Evolutionary conservation across 2,888 invertebrate genomes (phyloP).

Genomic region (Muschampia plurimacula): DNA sequence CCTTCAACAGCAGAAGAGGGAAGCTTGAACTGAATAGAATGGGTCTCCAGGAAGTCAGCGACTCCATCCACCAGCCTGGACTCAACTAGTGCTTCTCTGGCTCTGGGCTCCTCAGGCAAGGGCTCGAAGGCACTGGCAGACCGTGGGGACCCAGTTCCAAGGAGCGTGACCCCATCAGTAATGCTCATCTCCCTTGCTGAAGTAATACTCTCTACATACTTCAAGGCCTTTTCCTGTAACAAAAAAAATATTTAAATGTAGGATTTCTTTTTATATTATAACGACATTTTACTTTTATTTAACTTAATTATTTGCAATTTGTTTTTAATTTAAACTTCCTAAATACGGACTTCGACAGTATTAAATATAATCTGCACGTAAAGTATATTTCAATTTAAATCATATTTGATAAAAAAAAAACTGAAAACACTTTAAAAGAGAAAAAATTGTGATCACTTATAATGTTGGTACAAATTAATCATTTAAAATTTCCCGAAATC

Average conservation of each 20-base stretch:
- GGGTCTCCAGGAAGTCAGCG: conserved; percentile 91
- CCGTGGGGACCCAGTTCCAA: conserved; percentile 82
- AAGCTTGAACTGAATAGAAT: conserved; percentile 92
- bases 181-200: conserved; percentile 84
- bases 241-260: conserved; percentile 46
- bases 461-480: neutral
- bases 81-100: conserved; percentile 90
- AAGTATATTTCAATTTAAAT: no score
- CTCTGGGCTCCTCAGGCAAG: conserved; percentile 89
- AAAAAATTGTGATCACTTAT: neutral
- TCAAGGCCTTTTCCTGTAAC: conserved; percentile 90
- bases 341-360: neutral
- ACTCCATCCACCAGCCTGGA: conserved; percentile 90
- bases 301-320: neutral
- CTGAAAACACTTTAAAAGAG: neutral
- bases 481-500: neutral
- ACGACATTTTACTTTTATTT: neutral
- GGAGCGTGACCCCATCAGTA: conserved; percentile 87
- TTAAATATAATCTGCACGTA: neutral
- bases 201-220: conserved; percentile 87
- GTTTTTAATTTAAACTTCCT: neutral
- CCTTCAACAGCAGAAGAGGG: conserved; percentile 90
- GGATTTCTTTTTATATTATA: no score
- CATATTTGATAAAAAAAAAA: no score
- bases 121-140: conserved; percentile 87